These are phyloP conservation scores for Agriopis leucophaearia DNA, from an alignment of 2,888 invertebrate species.

Conservation along the genomic window DNA sequence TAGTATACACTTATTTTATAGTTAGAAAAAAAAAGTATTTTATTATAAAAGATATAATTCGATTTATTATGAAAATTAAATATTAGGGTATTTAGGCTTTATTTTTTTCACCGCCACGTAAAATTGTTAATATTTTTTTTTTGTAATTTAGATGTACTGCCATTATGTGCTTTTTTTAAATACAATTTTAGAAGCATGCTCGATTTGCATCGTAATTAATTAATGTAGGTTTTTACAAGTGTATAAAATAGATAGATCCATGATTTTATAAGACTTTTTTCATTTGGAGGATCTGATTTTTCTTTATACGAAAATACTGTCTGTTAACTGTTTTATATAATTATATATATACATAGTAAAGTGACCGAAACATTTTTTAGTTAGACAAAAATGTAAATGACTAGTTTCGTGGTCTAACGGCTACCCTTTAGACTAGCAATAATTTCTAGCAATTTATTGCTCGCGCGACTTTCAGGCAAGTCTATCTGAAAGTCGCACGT, in stretches of 20 bases:
- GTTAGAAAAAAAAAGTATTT: constrained; percentile 46
- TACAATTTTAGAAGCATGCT: constrained; percentile 23
- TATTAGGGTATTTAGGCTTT: constrained; percentile 29
- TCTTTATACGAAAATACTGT: constrained; percentile 1
- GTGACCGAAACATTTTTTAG: not conserved
- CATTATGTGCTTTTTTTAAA: constrained; percentile 34
- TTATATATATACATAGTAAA: not conserved
- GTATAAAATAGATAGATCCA: constrained; percentile 22
- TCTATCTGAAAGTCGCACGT: not conserved
- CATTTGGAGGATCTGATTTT: constrained; percentile 27
- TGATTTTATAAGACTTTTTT: constrained; percentile 34
- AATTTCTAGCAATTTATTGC: not conserved
- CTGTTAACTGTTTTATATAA: not conserved
- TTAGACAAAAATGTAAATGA: constrained; percentile 3
- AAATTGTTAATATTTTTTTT: constrained; percentile 22
- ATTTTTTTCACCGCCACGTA: constrained; percentile 33
- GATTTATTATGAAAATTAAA: constrained; percentile 19
- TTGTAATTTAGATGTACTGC: constrained; percentile 37
- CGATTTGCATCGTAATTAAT: constrained; percentile 20
- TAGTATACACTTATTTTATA: constrained; percentile 46
- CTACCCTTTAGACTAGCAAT: not conserved
- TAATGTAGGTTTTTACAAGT: constrained; percentile 27
- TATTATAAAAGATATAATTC: constrained; percentile 34
- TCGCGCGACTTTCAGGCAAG: constrained; percentile 4
- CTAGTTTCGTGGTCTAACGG: constrained; percentile 5